Evolutionary conservation across 2,888 invertebrate genomes (phyloP).

Genomic region (Rhimphoctona megacephalus): DNA sequence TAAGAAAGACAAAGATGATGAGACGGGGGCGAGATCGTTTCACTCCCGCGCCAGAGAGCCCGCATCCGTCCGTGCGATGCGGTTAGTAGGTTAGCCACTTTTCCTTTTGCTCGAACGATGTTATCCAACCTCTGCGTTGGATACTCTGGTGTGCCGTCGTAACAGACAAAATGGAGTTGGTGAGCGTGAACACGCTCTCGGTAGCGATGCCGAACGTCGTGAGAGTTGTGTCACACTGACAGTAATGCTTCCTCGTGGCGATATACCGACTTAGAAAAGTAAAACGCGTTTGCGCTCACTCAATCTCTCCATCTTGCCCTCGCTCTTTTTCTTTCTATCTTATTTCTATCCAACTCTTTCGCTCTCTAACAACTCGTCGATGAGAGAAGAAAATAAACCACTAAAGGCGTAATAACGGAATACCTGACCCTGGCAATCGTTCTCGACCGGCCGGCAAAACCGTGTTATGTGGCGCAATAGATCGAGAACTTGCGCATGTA

Average conservation of each 20-base stretch:
- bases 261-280: conserved; percentile 28
- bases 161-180: conserved; percentile 64
- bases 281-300: conserved; percentile 10
- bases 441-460: conserved; percentile 56
- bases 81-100: conserved; percentile 78
- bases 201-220: conserved; percentile 41
- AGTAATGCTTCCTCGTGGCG: conserved; percentile 54
- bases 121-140: conserved; percentile 70
- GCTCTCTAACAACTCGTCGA: conserved; percentile 49
- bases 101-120: conserved; percentile 75
- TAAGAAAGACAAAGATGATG: conserved; percentile 26
- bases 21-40: conserved; percentile 72
- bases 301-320: not conserved
- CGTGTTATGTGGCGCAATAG: conserved; percentile 61
- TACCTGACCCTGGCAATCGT: conserved; percentile 73
- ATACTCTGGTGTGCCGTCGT: conserved; percentile 63
- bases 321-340: conserved; percentile 10
- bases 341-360: conserved; percentile 18
- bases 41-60: conserved; percentile 71
- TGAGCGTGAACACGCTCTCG: conserved; percentile 31
- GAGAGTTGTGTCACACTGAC: conserved; percentile 62
- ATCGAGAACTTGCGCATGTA: conserved; percentile 34
- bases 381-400: conserved; percentile 71
- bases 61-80: conserved; percentile 74
- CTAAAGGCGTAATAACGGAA: conserved; percentile 72